A percentile compares a stretch with the other conserved stretches of the same genome.
Conservation (phyloP, 2,888 invertebrate genomes). For the Drosophila histrio region DNA sequence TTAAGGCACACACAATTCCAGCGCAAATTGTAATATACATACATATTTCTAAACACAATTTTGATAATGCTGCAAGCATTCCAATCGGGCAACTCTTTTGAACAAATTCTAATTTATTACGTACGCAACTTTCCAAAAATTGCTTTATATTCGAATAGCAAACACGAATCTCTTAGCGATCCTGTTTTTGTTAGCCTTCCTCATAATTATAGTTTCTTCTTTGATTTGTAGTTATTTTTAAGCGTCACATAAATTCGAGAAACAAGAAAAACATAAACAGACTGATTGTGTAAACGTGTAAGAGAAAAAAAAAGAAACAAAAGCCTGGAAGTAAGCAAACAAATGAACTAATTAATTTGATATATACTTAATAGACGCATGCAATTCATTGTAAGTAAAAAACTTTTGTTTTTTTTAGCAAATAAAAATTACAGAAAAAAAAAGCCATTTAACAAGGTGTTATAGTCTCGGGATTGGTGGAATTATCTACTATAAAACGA, state of each 20-base stretch:
- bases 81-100: conserved; percentile 62
- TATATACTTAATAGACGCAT: conserved; percentile 54
- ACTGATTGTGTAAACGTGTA: conserved; percentile 74
- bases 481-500: not conserved
- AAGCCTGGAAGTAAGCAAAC: conserved; percentile 36
- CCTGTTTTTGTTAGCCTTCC: conserved; percentile 39
- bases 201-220: conserved; percentile 50
- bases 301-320: conserved; percentile 42
- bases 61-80: conserved; percentile 67
- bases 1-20: conserved; percentile 42
- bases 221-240: conserved; percentile 54
- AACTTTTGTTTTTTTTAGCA: conserved; percentile 49
- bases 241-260: conserved; percentile 51
- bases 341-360: conserved; percentile 38
- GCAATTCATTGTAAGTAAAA: conserved; percentile 52
- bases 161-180: conserved; percentile 55
- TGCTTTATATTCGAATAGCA: conserved; percentile 55
- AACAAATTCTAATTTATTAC: conserved; percentile 61
- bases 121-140: conserved; percentile 30
- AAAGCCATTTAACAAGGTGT: conserved; percentile 2
- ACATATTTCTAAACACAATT: conserved; percentile 7
- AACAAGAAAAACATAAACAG: conserved; percentile 48
- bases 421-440: conserved; percentile 53
- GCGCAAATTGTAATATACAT: conserved; percentile 44
- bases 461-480: conserved; percentile 1